These are phyloP conservation scores for Lepus europaeus DNA, from an alignment of 2,113 vertebrate species.

Conservation along the genomic window DNA sequence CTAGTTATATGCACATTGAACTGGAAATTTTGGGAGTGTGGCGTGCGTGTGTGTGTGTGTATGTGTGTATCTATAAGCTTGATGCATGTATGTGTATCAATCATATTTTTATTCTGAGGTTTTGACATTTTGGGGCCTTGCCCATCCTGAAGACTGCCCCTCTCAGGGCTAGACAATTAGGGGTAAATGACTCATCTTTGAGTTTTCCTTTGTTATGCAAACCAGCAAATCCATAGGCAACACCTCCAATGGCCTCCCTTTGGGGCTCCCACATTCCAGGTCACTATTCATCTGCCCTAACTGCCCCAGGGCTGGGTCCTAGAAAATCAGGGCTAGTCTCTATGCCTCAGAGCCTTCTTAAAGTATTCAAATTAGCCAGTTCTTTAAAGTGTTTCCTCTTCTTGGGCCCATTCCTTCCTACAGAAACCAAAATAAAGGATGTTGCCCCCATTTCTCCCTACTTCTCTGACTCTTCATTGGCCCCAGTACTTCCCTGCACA, in stretches of 20 bases:
- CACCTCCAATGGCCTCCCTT: no score
- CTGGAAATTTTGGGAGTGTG: background rate
- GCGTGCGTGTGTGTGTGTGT: background rate
- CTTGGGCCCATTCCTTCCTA: background rate
- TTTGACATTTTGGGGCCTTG: background rate
- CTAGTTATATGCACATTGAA: background rate
- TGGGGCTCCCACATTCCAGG: background rate
- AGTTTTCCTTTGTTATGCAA: background rate
- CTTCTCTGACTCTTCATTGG: background rate
- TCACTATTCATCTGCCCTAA: background rate
- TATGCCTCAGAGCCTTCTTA: accelerated
- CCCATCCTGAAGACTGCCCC: background rate
- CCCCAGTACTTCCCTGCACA: accelerated
- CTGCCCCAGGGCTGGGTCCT: no score
- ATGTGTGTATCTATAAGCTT: no score
- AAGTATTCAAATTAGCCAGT: background rate
- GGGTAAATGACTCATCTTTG: background rate
- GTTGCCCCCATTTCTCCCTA: accelerated
- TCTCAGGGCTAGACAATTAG: background rate
- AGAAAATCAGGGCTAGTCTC: background rate
- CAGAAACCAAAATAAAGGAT: background rate
- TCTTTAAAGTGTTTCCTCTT: background rate
- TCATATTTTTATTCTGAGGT: background rate
- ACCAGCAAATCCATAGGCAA: background rate
- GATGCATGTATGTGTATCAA: background rate